A percentile compares a stretch with the other conserved stretches of the same genome.
Evolutionary conservation across 2,113 vertebrate species (phyloP).

Genomic region (Lagenorhynchus albirostris): DNA sequence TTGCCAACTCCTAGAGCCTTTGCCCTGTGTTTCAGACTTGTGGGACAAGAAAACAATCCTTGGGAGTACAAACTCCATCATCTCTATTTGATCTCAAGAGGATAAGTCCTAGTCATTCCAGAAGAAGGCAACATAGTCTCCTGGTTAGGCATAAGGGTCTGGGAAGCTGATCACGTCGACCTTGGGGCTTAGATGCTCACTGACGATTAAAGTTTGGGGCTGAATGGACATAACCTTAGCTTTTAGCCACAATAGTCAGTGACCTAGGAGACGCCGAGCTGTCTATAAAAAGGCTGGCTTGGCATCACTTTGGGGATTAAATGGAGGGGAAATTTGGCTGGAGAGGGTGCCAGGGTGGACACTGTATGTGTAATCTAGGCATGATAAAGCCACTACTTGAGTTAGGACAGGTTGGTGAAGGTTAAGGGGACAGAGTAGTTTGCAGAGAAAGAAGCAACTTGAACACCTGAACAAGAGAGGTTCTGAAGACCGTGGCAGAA

Average conservation of each 20-base stretch:
- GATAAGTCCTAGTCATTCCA: neutral
- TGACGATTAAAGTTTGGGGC: neutral
- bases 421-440: neutral
- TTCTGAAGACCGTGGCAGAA: neutral
- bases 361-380: neutral
- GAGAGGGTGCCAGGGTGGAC: neutral
- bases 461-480: neutral
- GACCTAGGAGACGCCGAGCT: neutral
- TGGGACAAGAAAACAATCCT: neutral
- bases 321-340: neutral
- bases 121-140: neutral
- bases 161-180: neutral
- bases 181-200: neutral
- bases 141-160: neutral
- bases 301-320: conserved; percentile 15
- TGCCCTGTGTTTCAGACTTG: neutral
- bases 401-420: neutral
- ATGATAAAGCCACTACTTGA: neutral
- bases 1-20: neutral
- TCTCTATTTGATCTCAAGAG: neutral
- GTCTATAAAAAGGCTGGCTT: neutral
- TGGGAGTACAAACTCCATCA: neutral
- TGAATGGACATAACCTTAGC: neutral
- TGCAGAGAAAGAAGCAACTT: neutral
- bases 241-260: neutral